These are phyloP conservation scores for Equus quagga DNA, from an alignment of 2,113 vertebrate genomes.

Conservation along the genomic window DNA sequence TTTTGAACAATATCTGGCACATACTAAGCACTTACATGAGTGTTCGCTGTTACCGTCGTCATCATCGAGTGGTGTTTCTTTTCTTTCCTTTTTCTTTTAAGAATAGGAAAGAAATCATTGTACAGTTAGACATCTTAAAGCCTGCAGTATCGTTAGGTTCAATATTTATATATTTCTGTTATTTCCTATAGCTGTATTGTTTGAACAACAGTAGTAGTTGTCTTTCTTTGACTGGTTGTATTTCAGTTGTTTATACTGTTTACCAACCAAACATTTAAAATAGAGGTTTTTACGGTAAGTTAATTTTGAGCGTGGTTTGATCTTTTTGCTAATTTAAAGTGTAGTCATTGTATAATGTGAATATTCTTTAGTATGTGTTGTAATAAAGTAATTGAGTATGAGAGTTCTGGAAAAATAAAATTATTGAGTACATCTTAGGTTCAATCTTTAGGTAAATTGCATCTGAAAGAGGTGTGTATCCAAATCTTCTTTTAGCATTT, in stretches of 20 bases:
- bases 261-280: not conserved
- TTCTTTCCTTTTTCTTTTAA: not conserved
- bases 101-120: not conserved
- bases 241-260: slow-evolving; percentile 1
- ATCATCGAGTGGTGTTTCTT: not conserved
- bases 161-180: not conserved
- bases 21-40: not conserved
- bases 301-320: not conserved
- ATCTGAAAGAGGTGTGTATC: not conserved
- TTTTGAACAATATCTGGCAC: not conserved
- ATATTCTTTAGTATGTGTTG: not conserved
- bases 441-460: not conserved
- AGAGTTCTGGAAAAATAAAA: not conserved
- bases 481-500: not conserved
- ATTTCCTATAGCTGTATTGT: not conserved
- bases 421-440: not conserved
- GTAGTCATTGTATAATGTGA: not conserved
- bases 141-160: not conserved
- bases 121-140: not conserved
- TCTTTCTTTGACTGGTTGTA: not conserved
- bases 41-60: not conserved
- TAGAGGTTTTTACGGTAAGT: not conserved
- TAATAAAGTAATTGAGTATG: not conserved
- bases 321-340: not conserved
- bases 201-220: not conserved